phyloP scores from a whole-genome alignment of 1,140 invertebrate species.

The Matsumurasca onukii region DNA sequence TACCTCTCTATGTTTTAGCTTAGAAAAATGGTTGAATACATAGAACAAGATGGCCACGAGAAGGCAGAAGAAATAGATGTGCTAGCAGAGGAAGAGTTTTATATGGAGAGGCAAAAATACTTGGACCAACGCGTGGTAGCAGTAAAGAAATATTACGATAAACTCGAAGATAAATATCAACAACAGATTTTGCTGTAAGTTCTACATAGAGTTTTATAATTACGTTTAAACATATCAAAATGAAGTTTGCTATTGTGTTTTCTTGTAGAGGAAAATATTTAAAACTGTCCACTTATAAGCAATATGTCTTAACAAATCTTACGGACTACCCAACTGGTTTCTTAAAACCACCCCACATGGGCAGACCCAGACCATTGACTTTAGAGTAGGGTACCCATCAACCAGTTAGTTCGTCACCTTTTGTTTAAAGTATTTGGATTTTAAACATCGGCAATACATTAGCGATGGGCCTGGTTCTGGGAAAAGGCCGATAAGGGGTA shows the following conservation, averaged over 20 bases:
- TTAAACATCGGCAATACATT: too few relatives aligned
- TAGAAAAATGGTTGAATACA: conserved; percentile 9
- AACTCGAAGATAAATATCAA: conserved; percentile 1
- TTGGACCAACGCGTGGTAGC: neutral
- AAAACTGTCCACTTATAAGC: neutral
- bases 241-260: neutral
- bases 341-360: neutral
- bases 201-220: neutral
- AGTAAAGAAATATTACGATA: conserved; percentile 13
- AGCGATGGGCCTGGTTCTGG: too few relatives aligned
- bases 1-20: too few relatives aligned
- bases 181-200: conserved; percentile 14
- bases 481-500: too few relatives aligned
- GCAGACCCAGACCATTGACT: conserved; percentile 1
- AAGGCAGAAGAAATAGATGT: conserved; percentile 28
- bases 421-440: neutral
- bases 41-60: conserved; percentile 21
- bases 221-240: neutral
- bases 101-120: conserved; percentile 1
- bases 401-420: too few relatives aligned
- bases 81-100: conserved; percentile 3
- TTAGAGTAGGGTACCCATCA: too few relatives aligned
- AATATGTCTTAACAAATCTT: neutral
- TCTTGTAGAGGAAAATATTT: neutral
- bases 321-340: neutral